Conservation (phyloP, 2,797 vertebrate genomes). For the Paedocypris micromegethes region DNA sequence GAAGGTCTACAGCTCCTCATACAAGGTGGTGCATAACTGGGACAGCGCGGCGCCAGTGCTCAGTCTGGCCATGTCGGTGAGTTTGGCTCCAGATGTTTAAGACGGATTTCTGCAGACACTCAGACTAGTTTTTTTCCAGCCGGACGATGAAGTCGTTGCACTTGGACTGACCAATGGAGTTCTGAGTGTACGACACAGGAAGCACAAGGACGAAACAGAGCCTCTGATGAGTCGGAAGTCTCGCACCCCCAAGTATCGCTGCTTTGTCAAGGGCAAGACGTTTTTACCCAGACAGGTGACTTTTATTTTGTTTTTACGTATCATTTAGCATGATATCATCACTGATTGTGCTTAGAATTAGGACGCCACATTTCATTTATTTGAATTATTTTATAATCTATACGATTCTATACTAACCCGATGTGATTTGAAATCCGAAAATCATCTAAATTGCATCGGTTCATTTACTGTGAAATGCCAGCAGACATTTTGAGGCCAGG, state of each 20-base stretch:
- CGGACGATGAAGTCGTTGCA: constrained; percentile 83
- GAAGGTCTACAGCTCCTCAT: constrained; percentile 93
- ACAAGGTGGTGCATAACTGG: constrained; percentile 94
- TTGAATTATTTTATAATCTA: neutral
- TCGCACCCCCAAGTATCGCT: constrained; percentile 75
- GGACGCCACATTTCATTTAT: too few relatives aligned
- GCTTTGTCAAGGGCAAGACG: constrained; percentile 86
- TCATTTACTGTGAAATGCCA: too few relatives aligned
- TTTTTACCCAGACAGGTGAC: constrained; percentile 82
- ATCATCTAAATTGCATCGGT: too few relatives aligned
- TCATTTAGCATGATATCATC: too few relatives aligned
- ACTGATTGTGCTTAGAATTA: too few relatives aligned
- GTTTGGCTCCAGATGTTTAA: constrained; percentile 25
- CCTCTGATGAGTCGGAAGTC: constrained; percentile 53
- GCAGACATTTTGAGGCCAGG: too few relatives aligned
- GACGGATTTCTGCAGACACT: neutral
- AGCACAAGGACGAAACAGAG: constrained; percentile 71
- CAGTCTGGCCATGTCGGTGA: constrained; percentile 54
- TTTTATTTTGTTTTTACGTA: too few relatives aligned
- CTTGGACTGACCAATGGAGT: constrained; percentile 95
- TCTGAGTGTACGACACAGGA: constrained; percentile 86
- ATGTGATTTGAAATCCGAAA: too few relatives aligned
- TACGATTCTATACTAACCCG: too few relatives aligned
- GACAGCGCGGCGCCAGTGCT: constrained; percentile 71
- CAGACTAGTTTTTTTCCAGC: constrained; percentile 61